A percentile compares a stretch with the other conserved stretches of the same genome.
These are phyloP conservation scores for Psephotus haematonotus DNA, from an alignment of 2,113 vertebrate species.

Conservation along the genomic window DNA sequence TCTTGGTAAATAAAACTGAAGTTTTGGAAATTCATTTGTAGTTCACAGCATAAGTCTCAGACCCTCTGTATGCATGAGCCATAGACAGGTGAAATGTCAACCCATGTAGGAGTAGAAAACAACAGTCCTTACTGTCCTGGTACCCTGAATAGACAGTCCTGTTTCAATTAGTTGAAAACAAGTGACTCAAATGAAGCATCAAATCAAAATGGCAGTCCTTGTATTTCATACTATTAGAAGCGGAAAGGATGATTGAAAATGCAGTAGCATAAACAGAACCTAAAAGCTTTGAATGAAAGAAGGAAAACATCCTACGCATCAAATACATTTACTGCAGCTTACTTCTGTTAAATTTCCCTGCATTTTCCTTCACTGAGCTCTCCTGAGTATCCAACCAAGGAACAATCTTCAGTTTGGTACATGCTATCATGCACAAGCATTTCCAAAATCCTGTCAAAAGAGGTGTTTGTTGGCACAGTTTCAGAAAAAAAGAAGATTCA, in stretches of 20 bases:
- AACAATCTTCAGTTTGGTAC: background rate
- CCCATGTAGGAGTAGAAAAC: background rate
- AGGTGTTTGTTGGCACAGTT: background rate
- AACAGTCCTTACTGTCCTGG: background rate
- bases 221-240: background rate
- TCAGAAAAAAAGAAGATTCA: background rate
- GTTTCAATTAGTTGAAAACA: background rate
- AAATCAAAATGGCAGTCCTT: background rate
- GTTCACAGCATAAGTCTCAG: background rate
- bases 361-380: background rate
- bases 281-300: background rate
- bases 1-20: background rate
- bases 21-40: background rate
- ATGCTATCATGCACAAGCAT: background rate
- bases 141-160: background rate
- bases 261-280: background rate
- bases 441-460: background rate
- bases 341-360: background rate
- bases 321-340: background rate
- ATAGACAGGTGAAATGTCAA: background rate
- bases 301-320: background rate
- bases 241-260: background rate
- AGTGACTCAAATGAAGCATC: background rate
- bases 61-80: background rate
- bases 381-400: background rate